phyloP scores from a whole-genome alignment of 2,888 invertebrate genomes.

The Cantharis lateralis region DNA sequence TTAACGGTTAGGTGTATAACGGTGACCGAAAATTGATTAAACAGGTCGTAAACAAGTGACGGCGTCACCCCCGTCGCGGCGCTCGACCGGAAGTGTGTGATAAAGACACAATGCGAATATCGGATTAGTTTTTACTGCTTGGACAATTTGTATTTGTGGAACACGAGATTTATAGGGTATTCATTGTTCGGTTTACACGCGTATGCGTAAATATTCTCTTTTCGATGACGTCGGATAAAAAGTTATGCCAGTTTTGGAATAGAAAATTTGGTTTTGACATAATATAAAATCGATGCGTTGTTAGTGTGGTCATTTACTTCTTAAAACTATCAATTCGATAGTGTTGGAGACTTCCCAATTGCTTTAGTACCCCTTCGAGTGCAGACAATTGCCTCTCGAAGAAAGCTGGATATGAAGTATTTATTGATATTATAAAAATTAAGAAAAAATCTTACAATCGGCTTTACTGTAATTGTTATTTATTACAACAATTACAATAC shows the following conservation, averaged over 20 bases:
- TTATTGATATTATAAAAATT: slow-evolving; percentile 27
- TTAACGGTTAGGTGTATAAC: slow-evolving; percentile 10
- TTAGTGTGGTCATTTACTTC: slow-evolving; percentile 11
- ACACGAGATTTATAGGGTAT: slow-evolving; percentile 23
- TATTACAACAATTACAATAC: not conserved
- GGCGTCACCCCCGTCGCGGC: slow-evolving; percentile 36
- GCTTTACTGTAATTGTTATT: not conserved
- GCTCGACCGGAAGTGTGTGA: slow-evolving; percentile 46
- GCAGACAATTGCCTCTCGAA: slow-evolving; percentile 34
- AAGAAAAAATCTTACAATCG: not conserved
- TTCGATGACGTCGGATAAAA: slow-evolving; percentile 8
- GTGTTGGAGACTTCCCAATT: slow-evolving; percentile 2
- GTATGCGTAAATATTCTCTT: slow-evolving; percentile 21
- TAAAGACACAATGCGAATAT: slow-evolving; percentile 42
- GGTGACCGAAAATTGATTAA: slow-evolving; percentile 23
- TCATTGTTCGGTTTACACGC: slow-evolving; percentile 26
- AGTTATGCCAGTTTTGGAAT: not conserved
- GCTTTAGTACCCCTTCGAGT: slow-evolving; percentile 18
- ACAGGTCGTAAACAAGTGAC: slow-evolving; percentile 39
- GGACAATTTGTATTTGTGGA: slow-evolving; percentile 30
- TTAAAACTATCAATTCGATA: slow-evolving; percentile 7
- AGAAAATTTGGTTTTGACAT: not conserved
- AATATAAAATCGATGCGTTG: slow-evolving; percentile 9
- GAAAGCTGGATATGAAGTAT: slow-evolving; percentile 35
- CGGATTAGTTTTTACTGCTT: slow-evolving; percentile 43